Conservation (phyloP, 1,140 invertebrate genomes). For the Bathynomus jamesi region DNA sequence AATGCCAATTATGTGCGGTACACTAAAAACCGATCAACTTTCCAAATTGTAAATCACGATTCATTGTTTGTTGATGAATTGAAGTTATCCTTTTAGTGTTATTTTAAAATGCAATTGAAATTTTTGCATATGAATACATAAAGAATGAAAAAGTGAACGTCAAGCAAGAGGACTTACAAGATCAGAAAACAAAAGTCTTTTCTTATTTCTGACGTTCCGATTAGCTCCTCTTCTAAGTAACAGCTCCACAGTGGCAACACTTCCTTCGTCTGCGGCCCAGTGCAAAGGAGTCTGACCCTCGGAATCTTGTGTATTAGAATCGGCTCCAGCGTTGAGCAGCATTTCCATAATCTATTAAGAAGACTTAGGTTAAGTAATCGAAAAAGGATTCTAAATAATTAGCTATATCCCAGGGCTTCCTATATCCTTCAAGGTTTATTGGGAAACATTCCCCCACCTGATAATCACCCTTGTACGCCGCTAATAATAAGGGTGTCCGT, state of each 20-base stretch:
- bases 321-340: slow-evolving; percentile 55
- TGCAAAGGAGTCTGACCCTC: slow-evolving; percentile 60
- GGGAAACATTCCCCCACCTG: slow-evolving; percentile 43
- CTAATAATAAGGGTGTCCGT: slow-evolving; percentile 68
- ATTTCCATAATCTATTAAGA: slow-evolving; percentile 38
- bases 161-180: slow-evolving; percentile 6
- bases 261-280: slow-evolving; percentile 53
- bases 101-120: too few species aligned
- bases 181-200: slow-evolving; percentile 12
- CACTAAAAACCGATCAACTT: too few species aligned
- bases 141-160: neutral
- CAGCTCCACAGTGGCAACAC: slow-evolving; percentile 49
- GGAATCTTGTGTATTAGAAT: slow-evolving; percentile 54
- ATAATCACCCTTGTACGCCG: slow-evolving; percentile 37
- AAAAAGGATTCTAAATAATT: too few species aligned
- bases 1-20: too few species aligned
- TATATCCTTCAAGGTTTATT: too few species aligned
- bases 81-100: too few species aligned
- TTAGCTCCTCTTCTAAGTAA: slow-evolving; percentile 55
- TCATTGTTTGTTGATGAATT: too few species aligned
- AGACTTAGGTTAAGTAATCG: too few species aligned
- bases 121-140: neutral
- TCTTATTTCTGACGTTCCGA: slow-evolving; percentile 47
- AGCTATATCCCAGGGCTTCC: too few species aligned
- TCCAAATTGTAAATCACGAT: too few species aligned